Evolutionary conservation across 1,140 invertebrate genomes (phyloP).

Genomic region (Euura saliciscinereae): DNA sequence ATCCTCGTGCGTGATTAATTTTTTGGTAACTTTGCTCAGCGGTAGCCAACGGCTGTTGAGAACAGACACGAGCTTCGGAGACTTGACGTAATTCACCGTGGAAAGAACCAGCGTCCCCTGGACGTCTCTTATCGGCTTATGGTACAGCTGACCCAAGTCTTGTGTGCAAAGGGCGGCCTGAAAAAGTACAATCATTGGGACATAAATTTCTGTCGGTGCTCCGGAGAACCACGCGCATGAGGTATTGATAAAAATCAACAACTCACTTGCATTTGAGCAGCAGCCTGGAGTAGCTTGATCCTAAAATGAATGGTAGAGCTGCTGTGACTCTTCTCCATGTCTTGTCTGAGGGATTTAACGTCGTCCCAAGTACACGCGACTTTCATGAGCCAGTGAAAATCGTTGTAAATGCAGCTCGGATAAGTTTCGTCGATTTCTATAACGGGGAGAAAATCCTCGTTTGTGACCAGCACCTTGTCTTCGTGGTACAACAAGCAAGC

Average conservation of each 20-base stretch:
- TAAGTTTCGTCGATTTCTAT: slow-evolving; percentile 97
- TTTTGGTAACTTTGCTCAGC: slow-evolving; percentile 74
- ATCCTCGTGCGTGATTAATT: slow-evolving; percentile 69
- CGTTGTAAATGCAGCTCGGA: slow-evolving; percentile 86
- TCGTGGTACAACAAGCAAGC: slow-evolving; percentile 92
- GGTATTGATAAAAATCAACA: not conserved
- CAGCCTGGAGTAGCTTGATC: slow-evolving; percentile 89
- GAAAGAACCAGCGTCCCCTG: slow-evolving; percentile 91
- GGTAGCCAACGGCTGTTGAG: slow-evolving; percentile 91
- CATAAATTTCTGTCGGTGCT: not conserved
- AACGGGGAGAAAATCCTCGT: slow-evolving; percentile 94
- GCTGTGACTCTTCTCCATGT: slow-evolving; percentile 92
- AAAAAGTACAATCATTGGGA: slow-evolving; percentile 16
- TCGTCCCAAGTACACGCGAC: slow-evolving; percentile 96
- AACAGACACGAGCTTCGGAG: slow-evolving; percentile 82
- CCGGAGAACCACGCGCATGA: not conserved
- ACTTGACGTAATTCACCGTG: slow-evolving; percentile 83
- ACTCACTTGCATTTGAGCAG: slow-evolving; percentile 89
- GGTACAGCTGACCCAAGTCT: slow-evolving; percentile 91
- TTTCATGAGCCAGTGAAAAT: slow-evolving; percentile 98
- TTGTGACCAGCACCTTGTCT: slow-evolving; percentile 93
- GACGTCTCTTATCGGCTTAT: slow-evolving; percentile 84
- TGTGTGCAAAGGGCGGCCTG: slow-evolving; percentile 84
- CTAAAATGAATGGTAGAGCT: slow-evolving; percentile 89
- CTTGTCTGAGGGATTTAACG: slow-evolving; percentile 84